Evolutionary conservation across 2,113 vertebrate genomes (phyloP).

Genomic region (Gymnobelideus leadbeateri): DNA sequence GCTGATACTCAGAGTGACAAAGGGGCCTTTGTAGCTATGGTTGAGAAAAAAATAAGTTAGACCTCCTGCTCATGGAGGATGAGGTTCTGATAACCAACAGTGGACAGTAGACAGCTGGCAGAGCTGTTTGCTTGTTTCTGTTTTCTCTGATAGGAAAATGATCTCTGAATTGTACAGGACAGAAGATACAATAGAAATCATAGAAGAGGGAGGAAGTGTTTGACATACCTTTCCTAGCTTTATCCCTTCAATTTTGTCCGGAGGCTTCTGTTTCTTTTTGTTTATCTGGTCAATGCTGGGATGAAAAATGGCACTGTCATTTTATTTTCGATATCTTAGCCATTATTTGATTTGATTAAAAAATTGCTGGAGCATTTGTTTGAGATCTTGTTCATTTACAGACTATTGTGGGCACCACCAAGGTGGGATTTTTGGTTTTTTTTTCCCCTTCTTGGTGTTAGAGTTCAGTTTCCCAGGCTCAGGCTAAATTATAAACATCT

Average conservation of each 20-base stretch:
- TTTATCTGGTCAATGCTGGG: not conserved
- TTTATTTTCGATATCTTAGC: not conserved
- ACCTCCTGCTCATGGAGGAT: not conserved
- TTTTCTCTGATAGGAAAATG: not conserved
- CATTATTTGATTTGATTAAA: not conserved
- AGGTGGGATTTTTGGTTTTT: too few species aligned
- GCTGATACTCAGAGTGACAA: not conserved
- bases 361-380: not conserved
- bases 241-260: not conserved
- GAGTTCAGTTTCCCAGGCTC: too few species aligned
- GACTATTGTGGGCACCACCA: not conserved
- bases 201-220: too few species aligned
- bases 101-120: not conserved
- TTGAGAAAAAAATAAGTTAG: not conserved
- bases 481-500: too few species aligned
- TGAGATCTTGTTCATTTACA: not conserved
- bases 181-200: not conserved
- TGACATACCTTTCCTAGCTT: not conserved
- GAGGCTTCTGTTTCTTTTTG: not conserved
- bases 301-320: not conserved
- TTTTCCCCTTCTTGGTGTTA: too few species aligned
- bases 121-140: not conserved
- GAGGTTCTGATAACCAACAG: not conserved
- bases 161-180: not conserved
- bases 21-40: not conserved